A percentile compares a stretch with the other conserved stretches of the same genome.
Evolutionary conservation across 2,113 vertebrate species (phyloP).

Genomic region (Tenrec ecaudatus): DNA sequence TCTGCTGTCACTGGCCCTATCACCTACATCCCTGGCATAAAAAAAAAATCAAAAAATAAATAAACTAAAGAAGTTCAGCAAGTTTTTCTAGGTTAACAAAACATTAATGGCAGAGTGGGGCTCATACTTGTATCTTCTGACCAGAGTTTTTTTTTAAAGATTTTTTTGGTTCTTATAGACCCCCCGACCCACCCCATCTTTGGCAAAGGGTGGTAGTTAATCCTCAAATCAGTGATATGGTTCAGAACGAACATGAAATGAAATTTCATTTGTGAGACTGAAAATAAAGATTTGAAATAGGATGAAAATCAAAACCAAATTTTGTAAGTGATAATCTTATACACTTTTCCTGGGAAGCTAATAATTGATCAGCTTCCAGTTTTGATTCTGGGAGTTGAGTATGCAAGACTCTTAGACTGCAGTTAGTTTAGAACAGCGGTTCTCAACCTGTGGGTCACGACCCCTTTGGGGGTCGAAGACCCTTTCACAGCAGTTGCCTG

Average conservation of each 20-base stretch:
- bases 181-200: no score
- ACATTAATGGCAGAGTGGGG: background rate
- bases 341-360: background rate
- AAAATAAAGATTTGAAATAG: constrained; percentile 14
- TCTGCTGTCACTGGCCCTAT: background rate
- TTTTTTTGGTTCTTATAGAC: background rate
- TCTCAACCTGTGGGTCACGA: no score
- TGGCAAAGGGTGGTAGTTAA: background rate
- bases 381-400: background rate
- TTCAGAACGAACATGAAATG: background rate
- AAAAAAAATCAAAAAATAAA: background rate
- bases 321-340: background rate
- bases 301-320: constrained; percentile 15
- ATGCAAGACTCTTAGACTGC: background rate
- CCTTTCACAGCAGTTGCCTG: no score
- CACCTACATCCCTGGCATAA: background rate
- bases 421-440: background rate
- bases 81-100: background rate
- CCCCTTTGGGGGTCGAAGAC: no score
- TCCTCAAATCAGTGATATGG: constrained; percentile 25
- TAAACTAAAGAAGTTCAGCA: background rate
- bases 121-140: background rate
- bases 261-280: background rate
- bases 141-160: background rate
- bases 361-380: background rate